Base-by-base conservation (phyloP, 2,797 vertebrate genomes). In the Margarornis squamiger region DNA sequence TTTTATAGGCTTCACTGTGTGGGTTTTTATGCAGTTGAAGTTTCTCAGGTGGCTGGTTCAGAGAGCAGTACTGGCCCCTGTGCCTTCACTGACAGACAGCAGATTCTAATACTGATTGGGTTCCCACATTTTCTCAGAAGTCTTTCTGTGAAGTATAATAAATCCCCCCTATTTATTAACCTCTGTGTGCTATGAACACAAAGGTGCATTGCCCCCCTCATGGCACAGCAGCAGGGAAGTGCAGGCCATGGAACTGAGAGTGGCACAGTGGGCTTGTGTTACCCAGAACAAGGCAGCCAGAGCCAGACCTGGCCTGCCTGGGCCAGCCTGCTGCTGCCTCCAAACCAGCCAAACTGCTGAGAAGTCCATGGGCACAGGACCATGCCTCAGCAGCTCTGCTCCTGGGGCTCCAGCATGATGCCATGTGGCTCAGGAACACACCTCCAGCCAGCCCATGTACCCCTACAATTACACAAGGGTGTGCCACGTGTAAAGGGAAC, bases 401-500 rank as follows among this genome's bases (percentile, higher is more conserved):
- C 20, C 27, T 32, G 27, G 26, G 22, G 67, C 30, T 57, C 39
- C 6, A 55, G 48, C 22, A 27, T 0, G 0, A 36, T 48, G 81
- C 27, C 36, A 4, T 1, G 10, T 8, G 48, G 43, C 51, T 74
- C n/a, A 59, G 49, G 45, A 87, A 19, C 39, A 22, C 1, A 4
- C 32, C 59, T 72, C 22, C 59, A 61, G 46, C 39, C 68, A 55
- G 61, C 23, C 52, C 75, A 2, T 2, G 11, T n/a, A 36, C 19
- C 48, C 67, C 61, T 6, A 3, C n/a, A 55, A 0, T 7, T 20
- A 10, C 4, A 1, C 7, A 19, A 6, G 24, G 30, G 7, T 2
- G 14, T 19, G 38, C 8, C 30, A 6, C 0, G 3, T 10, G 5
- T 8, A 36, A 34, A 48, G 39, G 34, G 16, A 93, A n/a, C 39